phyloP scores from a whole-genome alignment of 2,888 invertebrate genomes.

The Xestia xanthographa region DNA sequence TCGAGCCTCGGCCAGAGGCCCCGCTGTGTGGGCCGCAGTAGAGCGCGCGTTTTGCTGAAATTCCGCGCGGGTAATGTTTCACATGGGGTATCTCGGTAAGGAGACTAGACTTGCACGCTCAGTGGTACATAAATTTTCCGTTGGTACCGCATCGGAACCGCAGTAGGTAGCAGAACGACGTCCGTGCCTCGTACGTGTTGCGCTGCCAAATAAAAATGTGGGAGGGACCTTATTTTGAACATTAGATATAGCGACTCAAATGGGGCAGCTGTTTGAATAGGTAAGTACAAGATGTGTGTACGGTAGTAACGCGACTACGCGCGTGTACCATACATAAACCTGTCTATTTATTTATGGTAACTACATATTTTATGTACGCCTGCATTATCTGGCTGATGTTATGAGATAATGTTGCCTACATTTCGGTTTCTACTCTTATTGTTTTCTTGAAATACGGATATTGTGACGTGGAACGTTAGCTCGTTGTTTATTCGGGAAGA shows the following conservation, averaged over 20 bases:
- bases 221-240: conserved; percentile 72
- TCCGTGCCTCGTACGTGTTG: conserved; percentile 83
- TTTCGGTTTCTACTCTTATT: conserved; percentile 46
- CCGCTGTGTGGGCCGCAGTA: conserved; percentile 76
- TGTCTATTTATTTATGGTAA: conserved; percentile 64
- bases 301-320: conserved; percentile 26
- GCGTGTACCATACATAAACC: conserved; percentile 61
- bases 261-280: conserved; percentile 52
- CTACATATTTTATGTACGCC: conserved; percentile 58
- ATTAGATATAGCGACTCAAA: conserved; percentile 65
- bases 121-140: conserved; percentile 88
- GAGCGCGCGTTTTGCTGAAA: conserved; percentile 75
- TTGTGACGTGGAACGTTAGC: conserved; percentile 39
- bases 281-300: conserved; percentile 58
- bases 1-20: conserved; percentile 52
- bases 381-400: conserved; percentile 55
- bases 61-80: conserved; percentile 76
- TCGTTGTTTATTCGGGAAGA: conserved; percentile 34
- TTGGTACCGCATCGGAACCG: conserved; percentile 88
- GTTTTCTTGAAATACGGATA: conserved; percentile 50
- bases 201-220: conserved; percentile 84
- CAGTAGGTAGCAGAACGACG: conserved; percentile 85
- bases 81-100: conserved; percentile 76
- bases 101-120: conserved; percentile 84
- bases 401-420: conserved; percentile 51